A percentile compares a stretch with the other conserved stretches of the same genome.
Conservation (phyloP, 2,113 vertebrate genomes). For the Oncorhynchus tshawytscha region DNA sequence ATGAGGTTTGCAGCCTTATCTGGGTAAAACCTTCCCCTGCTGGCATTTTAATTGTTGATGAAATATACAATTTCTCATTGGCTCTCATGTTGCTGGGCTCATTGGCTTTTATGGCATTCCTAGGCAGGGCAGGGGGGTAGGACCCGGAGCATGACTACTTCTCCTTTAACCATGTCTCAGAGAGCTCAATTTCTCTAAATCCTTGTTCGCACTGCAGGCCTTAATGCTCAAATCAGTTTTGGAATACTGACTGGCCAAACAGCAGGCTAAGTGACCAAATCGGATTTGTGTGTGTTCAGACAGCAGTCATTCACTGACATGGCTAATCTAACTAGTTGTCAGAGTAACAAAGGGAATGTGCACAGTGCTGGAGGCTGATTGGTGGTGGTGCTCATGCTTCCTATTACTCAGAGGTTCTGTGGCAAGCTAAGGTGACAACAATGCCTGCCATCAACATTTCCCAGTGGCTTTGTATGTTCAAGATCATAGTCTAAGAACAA, state of each 20-base stretch:
- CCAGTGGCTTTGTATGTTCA: too few species aligned
- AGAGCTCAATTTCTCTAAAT: background rate
- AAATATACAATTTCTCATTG: background rate
- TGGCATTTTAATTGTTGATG: background rate
- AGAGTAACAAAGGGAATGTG: too few species aligned
- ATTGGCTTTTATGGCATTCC: background rate
- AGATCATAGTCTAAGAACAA: too few species aligned
- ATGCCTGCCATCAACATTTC: too few species aligned
- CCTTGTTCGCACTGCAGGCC: background rate
- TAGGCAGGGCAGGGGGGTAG: background rate
- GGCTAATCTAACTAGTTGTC: too few species aligned
- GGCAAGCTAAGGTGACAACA: too few species aligned
- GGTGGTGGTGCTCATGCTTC: too few species aligned
- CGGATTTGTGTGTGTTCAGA: too few species aligned
- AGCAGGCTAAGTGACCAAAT: too few species aligned
- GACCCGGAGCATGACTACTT: background rate
- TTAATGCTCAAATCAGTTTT: background rate
- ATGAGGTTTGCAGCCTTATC: background rate
- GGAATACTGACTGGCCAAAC: background rate
- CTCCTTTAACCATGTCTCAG: background rate
- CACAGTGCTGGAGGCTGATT: too few species aligned
- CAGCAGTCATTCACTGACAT: too few species aligned
- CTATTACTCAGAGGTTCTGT: too few species aligned
- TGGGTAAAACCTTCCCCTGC: background rate
- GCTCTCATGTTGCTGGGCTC: background rate